Evolutionary conservation across 2,113 vertebrate species (phyloP).

Genomic region (Pelecanus crispus): DNA sequence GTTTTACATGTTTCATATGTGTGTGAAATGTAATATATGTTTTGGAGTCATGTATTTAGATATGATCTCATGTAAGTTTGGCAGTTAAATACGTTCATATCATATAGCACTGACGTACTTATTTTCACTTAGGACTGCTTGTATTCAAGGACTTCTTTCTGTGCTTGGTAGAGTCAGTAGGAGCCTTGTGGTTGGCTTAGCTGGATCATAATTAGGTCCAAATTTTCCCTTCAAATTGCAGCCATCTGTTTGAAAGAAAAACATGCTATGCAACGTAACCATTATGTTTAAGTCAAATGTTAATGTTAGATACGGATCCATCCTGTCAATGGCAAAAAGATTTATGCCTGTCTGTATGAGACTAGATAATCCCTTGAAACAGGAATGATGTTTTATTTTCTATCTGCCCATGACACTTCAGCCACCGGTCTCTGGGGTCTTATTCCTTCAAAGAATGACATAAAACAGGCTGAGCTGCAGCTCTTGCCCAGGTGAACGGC

Average conservation of each 20-base stretch:
- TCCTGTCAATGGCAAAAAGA: not conserved
- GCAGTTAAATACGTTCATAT: conserved; percentile 32
- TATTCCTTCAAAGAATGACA: fast-evolving
- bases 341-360: not conserved
- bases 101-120: conserved; percentile 16
- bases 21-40: conserved; percentile 48
- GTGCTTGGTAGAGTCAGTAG: not conserved
- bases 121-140: conserved; percentile 3
- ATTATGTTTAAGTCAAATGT: not conserved
- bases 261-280: fast-evolving
- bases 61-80: conserved; percentile 15
- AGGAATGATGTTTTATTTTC: not conserved
- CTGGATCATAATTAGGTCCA: not conserved
- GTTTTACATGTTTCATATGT: not conserved
- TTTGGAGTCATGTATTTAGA: conserved; percentile 37
- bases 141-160: not conserved
- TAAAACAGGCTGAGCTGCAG: not conserved
- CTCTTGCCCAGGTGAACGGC: not conserved
- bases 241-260: not conserved
- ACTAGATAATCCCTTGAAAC: not conserved
- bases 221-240: not conserved
- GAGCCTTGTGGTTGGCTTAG: not conserved
- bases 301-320: not conserved
- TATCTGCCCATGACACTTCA: not conserved
- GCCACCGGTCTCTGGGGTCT: fast-evolving